These are phyloP conservation scores for Centropristis striata DNA, from an alignment of 2,113 vertebrate species.

Conservation along the genomic window DNA sequence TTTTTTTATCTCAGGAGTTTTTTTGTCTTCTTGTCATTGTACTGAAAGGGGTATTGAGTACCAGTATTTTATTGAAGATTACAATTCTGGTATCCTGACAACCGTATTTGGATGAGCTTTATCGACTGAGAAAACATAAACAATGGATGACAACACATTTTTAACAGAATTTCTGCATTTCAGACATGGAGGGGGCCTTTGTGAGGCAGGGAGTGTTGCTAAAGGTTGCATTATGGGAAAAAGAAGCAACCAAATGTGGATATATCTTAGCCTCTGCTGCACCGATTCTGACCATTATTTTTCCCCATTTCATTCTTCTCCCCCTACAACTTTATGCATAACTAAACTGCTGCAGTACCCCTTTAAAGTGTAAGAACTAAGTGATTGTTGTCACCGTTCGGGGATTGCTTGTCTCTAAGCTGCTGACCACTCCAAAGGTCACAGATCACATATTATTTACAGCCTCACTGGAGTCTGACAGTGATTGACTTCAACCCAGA, in stretches of 20 bases:
- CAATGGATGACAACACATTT: not conserved
- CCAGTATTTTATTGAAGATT: too few relatives aligned
- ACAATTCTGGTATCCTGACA: too few relatives aligned
- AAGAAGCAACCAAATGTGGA: not conserved
- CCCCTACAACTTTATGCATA: not conserved
- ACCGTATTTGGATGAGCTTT: too few relatives aligned
- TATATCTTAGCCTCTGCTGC: not conserved
- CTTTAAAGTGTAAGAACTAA: not conserved
- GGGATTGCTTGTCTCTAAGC: not conserved
- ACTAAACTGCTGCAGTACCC: constrained; percentile 7
- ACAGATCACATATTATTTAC: not conserved
- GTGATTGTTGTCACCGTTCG: not conserved
- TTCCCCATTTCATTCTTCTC: too few relatives aligned
- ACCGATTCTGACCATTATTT: not conserved
- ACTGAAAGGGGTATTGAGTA: too few relatives aligned
- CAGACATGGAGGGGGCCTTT: not conserved
- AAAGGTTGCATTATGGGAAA: constrained; percentile 8
- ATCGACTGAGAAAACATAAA: too few relatives aligned
- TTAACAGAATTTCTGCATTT: not conserved
- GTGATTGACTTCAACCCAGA: not conserved
- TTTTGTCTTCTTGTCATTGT: too few relatives aligned
- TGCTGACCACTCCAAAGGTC: not conserved
- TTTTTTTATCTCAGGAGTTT: too few relatives aligned
- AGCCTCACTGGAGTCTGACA: constrained; percentile 1
- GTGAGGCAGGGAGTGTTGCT: not conserved